Conservation (phyloP, 2,113 vertebrate species). For the Caranx ignobilis region DNA sequence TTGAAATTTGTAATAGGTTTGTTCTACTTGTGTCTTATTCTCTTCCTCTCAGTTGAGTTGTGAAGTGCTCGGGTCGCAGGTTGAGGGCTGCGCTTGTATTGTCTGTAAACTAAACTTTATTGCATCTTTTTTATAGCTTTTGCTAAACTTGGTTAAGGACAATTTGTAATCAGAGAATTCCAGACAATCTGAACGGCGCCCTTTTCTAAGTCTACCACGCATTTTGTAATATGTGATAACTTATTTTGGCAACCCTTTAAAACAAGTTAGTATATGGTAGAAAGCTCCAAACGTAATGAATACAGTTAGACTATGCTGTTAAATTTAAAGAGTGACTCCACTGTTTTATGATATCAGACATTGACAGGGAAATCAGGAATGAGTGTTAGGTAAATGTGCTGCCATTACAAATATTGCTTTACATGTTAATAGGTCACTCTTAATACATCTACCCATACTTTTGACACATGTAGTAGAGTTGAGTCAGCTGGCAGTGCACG, state of each 20-base stretch:
- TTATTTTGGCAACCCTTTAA: neutral
- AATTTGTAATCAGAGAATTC: constrained; percentile 26
- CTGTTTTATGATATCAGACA: constrained; percentile 3
- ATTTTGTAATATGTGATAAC: neutral
- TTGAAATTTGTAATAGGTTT: constrained; percentile 64
- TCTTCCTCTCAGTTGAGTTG: constrained; percentile 54
- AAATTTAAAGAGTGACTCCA: constrained; percentile 1
- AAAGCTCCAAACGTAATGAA: neutral
- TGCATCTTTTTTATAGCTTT: constrained; percentile 20
- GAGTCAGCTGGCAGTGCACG: constrained; percentile 3
- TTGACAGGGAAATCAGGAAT: neutral
- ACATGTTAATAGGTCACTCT: constrained; percentile 8
- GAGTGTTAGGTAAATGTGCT: neutral
- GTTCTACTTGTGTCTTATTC: constrained; percentile 60
- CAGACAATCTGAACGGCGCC: constrained; percentile 57
- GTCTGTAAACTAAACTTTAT: constrained; percentile 35
- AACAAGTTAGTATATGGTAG: neutral
- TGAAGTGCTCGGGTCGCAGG: constrained; percentile 52
- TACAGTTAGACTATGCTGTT: neutral
- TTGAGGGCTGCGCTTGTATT: constrained; percentile 32
- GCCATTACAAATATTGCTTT: neutral
- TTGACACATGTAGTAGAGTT: constrained; percentile 1
- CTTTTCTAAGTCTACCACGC: neutral
- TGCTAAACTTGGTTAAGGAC: neutral
- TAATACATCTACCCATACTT: neutral